phyloP scores from a whole-genome alignment of 2,113 vertebrate genomes.

The Triplophysa siluroides region DNA sequence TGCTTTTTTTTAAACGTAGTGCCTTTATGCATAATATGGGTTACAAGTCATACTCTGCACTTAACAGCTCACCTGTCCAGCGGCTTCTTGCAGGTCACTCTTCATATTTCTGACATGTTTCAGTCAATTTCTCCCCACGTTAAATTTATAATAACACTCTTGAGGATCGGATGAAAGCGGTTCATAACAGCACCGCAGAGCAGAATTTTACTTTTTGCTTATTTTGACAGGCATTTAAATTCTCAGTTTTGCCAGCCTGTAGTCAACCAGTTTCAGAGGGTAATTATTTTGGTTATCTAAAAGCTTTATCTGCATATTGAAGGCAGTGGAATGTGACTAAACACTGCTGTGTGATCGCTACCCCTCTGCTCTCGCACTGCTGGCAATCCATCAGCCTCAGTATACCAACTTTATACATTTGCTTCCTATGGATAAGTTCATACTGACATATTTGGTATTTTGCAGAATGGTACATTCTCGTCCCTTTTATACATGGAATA shows the following conservation, averaged over 20 bases:
- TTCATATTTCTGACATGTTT: conserved; percentile 44
- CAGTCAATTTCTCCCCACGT: conserved; percentile 54
- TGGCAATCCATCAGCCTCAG: background rate
- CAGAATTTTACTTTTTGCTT: conserved; percentile 42
- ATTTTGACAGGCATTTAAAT: conserved; percentile 1
- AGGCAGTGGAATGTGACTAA: conserved; percentile 55
- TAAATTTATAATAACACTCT: conserved; percentile 53
- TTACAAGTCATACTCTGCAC: background rate
- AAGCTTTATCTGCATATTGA: conserved; percentile 57
- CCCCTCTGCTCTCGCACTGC: background rate
- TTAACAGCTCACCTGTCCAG: conserved; percentile 2
- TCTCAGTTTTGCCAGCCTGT: conserved; percentile 12
- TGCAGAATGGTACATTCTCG: too few species aligned
- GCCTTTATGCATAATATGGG: background rate
- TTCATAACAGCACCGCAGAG: conserved; percentile 27
- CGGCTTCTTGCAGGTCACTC: conserved; percentile 37
- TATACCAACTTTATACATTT: background rate
- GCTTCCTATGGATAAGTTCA: background rate
- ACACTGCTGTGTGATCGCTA: conserved; percentile 27
- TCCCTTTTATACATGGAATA: too few species aligned
- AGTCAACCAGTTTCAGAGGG: conserved; percentile 28
- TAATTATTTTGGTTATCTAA: conserved; percentile 55
- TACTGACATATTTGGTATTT: background rate
- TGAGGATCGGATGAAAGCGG: conserved; percentile 45
- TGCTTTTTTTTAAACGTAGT: background rate